These are phyloP conservation scores for Hippocampus zosterae DNA, from an alignment of 2,113 vertebrate genomes.

Conservation along the genomic window DNA sequence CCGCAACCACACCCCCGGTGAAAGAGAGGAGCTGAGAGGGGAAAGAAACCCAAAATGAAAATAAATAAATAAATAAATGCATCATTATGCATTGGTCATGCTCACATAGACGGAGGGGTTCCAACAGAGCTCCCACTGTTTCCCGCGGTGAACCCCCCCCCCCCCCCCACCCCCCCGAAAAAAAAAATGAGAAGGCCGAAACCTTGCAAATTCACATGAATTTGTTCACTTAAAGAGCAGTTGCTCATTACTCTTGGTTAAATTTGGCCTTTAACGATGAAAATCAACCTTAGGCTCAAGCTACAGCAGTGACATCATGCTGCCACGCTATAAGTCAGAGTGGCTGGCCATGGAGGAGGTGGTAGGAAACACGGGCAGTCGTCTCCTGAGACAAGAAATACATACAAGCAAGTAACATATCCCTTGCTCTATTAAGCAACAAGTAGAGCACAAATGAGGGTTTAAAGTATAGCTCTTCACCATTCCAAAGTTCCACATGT, in stretches of 20 bases:
- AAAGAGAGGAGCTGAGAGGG: slow-evolving; percentile 13
- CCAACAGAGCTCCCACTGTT: slow-evolving; percentile 62
- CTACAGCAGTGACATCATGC: slow-evolving; percentile 44
- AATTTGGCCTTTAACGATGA: slow-evolving; percentile 45
- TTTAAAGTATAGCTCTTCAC: slow-evolving; percentile 15
- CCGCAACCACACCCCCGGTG: slow-evolving; percentile 26
- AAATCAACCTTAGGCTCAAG: slow-evolving; percentile 33
- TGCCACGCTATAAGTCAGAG: slow-evolving; percentile 27
- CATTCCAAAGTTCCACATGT: slow-evolving; percentile 10
- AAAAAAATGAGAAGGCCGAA: slow-evolving; percentile 31
- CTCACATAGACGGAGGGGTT: slow-evolving; percentile 43
- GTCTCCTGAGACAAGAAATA: slow-evolving; percentile 18
- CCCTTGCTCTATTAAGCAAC: slow-evolving; percentile 11
- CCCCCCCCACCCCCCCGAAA: too few relatives aligned
- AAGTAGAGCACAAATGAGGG: slow-evolving; percentile 1
- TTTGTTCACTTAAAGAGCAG: slow-evolving; percentile 29
- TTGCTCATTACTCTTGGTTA: slow-evolving; percentile 45
- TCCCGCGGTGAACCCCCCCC: slow-evolving; percentile 31
- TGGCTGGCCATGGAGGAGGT: slow-evolving; percentile 28
- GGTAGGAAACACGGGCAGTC: slow-evolving; percentile 21
- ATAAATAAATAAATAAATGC: slow-evolving; percentile 62
- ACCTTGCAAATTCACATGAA: slow-evolving; percentile 6
- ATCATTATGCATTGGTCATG: slow-evolving; percentile 69
- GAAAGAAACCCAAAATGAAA: slow-evolving; percentile 37
- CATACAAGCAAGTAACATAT: slow-evolving; percentile 15